Evolutionary conservation across 2,113 vertebrate species (phyloP).

Genomic region (Ahaetulla prasina): DNA sequence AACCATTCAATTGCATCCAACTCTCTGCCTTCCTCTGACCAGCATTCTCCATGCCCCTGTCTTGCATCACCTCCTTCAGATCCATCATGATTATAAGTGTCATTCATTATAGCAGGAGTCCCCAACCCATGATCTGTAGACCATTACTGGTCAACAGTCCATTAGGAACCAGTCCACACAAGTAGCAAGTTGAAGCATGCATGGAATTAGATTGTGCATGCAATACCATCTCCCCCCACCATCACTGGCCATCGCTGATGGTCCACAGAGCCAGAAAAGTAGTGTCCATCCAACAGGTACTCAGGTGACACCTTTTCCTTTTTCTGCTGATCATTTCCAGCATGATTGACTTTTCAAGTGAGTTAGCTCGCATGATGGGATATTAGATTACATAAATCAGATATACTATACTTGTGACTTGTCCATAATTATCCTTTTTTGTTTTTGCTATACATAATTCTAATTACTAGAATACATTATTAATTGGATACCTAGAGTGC

Average conservation of each 20-base stretch:
- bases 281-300: neutral
- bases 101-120: neutral
- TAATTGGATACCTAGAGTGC: neutral
- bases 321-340: neutral
- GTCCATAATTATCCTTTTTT: neutral
- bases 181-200: neutral
- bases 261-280: neutral
- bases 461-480: neutral
- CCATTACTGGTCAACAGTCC: neutral
- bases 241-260: neutral
- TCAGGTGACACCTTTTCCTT: neutral
- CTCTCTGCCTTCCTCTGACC: neutral
- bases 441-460: neutral
- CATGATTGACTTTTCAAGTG: neutral
- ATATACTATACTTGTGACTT: neutral
- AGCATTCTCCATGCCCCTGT: neutral
- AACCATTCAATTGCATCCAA: neutral
- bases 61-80: neutral
- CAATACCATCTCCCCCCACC: neutral
- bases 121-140: neutral
- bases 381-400: neutral
- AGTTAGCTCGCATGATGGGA: neutral
- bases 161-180: neutral
- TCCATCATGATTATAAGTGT: neutral
- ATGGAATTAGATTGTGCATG: neutral